Evolutionary conservation across 2,113 vertebrate genomes (phyloP).

Genomic region (Charadrius vociferus): DNA sequence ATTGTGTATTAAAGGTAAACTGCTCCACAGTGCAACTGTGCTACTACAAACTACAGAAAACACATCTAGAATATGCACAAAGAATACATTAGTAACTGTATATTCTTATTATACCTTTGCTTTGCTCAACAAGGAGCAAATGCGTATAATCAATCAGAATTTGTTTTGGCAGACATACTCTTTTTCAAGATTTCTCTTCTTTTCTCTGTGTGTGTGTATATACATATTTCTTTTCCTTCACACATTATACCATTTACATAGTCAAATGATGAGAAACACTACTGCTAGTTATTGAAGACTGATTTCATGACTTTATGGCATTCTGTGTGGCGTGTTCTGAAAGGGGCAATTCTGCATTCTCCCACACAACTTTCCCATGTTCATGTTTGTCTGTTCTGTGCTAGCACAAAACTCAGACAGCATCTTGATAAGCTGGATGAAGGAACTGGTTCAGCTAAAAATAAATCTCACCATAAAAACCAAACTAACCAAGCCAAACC

Average conservation of each 20-base stretch:
- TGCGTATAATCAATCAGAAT: neutral
- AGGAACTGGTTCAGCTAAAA: neutral
- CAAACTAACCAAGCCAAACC: neutral
- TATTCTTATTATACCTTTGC: neutral
- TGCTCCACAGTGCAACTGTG: neutral
- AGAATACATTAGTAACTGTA: neutral
- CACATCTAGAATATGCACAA: neutral
- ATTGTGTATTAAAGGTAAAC: neutral
- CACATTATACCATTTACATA: neutral
- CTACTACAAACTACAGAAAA: neutral
- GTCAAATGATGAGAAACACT: neutral
- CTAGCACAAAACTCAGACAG: neutral
- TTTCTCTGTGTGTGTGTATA: neutral
- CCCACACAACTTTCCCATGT: neutral
- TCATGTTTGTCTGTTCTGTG: neutral
- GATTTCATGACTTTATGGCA: neutral
- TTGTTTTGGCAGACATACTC: neutral
- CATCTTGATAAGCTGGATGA: neutral
- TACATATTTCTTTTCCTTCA: neutral
- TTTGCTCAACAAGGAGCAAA: neutral
- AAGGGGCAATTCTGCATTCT: neutral
- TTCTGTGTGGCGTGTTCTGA: neutral
- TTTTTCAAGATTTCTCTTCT: neutral
- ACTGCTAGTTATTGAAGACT: neutral
- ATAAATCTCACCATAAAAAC: neutral